phyloP scores from a whole-genome alignment of 2,797 vertebrate genomes.

The Alauda arvensis region DNA sequence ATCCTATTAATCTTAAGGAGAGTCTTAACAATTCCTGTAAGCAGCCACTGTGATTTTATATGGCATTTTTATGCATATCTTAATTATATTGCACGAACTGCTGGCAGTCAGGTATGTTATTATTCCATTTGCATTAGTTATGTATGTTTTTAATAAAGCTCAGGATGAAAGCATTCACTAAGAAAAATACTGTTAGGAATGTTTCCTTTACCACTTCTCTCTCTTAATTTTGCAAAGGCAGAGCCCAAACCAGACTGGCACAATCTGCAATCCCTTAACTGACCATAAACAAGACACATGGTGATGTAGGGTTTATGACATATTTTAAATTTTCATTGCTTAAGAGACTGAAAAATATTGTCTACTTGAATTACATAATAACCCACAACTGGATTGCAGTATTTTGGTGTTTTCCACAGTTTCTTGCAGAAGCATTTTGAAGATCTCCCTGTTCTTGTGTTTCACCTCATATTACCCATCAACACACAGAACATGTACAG shows the following conservation, averaged over 20 bases:
- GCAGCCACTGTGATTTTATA: background rate
- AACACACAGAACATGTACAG: background rate
- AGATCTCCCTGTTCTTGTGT: background rate
- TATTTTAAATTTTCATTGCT: background rate
- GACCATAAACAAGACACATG: background rate
- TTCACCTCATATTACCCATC: background rate
- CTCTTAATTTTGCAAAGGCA: background rate
- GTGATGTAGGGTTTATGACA: background rate
- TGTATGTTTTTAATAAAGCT: background rate
- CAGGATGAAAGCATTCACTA: background rate
- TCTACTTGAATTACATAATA: background rate
- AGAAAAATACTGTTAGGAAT: background rate
- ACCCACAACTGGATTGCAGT: background rate
- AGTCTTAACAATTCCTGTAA: background rate
- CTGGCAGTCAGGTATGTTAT: background rate
- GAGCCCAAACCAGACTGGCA: background rate
- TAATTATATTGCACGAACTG: background rate
- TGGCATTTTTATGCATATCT: background rate
- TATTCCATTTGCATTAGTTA: background rate
- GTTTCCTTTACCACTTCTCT: background rate
- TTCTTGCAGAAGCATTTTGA: background rate
- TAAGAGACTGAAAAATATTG: background rate
- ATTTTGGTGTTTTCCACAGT: background rate
- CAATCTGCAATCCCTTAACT: background rate
- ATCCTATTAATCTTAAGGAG: background rate